Percentiles rank a stretch among this genome's conserved stretches.
phyloP scores from a whole-genome alignment of 2,113 vertebrate genomes.

The Apeltes quadracus region DNA sequence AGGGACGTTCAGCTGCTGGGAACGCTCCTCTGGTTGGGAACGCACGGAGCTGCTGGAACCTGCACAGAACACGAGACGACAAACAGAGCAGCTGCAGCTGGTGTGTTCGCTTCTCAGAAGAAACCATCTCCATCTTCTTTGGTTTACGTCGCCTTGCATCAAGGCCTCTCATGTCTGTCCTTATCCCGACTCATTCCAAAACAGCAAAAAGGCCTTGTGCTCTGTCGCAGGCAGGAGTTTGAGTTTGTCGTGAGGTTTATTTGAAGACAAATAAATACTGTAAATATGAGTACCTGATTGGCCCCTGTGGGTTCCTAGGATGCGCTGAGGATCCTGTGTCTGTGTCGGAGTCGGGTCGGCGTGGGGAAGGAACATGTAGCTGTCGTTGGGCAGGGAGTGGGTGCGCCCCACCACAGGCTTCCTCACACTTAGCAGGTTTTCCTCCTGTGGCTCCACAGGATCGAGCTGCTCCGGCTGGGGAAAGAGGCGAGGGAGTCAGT shows the following conservation, averaged over 20 bases:
- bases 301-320: conserved; percentile 34
- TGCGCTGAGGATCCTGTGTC: conserved; percentile 80
- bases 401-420: conserved; percentile 92
- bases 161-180: background rate
- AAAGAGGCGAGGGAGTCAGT: conserved; percentile 41
- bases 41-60: conserved; percentile 88
- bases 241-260: background rate
- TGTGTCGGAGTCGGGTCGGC: conserved; percentile 46
- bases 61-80: conserved; percentile 49
- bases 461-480: conserved; percentile 77
- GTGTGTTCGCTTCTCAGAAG: background rate
- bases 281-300: conserved; percentile 64
- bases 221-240: background rate
- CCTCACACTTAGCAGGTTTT: conserved; percentile 86
- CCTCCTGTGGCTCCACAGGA: conserved; percentile 60
- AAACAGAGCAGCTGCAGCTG: background rate
- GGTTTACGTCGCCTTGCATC: background rate
- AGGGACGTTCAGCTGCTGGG: conserved; percentile 82
- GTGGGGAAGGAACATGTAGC: conserved; percentile 90
- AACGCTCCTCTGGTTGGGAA: conserved; percentile 84
- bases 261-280: background rate
- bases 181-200: background rate
- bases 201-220: background rate
- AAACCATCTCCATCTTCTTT: background rate
- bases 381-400: conserved; percentile 95